Base-by-base conservation (phyloP, 2,113 vertebrate species). In the Danionella cerebrum region DNA sequence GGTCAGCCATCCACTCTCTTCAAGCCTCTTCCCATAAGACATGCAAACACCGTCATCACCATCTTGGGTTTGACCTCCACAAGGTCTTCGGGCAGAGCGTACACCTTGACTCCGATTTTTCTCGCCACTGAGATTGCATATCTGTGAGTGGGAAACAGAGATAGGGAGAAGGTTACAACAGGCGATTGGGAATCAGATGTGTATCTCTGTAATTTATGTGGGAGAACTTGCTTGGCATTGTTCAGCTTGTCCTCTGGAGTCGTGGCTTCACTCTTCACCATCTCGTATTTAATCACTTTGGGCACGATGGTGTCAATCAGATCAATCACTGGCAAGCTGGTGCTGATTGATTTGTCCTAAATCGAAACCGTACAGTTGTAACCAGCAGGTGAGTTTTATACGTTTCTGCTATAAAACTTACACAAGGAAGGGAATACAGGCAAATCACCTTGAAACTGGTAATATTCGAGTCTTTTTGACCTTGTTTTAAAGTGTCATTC, bases 61-160 rank as follows among this genome's bases (percentile, higher is more conserved):
- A 99, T 99, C 89, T 96, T 97, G 67, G 94, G 93, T 65, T 98
- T 98, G 76, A 99, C 94, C 78, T 97, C 91, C 75, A 99, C 92
- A 24, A 99, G 70, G 69, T 90, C 88, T 0, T 90, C 88, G 0
- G 96, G 94, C 68, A 97, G 88, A 2, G 96, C 91, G 4, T 98
- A 99, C 70, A 99, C 96, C 63, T 92, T 91, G 64, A 94, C 94
- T 54, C 96, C 95, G 0, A 98, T 96, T 84, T 99, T 99, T 63
- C 96, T 91, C 69, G 96, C 91, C 79, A 98, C 84, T 36, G 96
- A 96, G 87, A 98, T 89, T 2, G 94, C 95, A 1, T 98, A 99
- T 84, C 96, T 99, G 81, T 13, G 14, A 63, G 35, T 9, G 39
- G 36, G 22, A 52, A n/a, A 39, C n/a, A 45, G 29, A 19, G 41